These are phyloP conservation scores for Gymnarchus niloticus DNA, from an alignment of 2,113 vertebrate species.

Conservation along the genomic window DNA sequence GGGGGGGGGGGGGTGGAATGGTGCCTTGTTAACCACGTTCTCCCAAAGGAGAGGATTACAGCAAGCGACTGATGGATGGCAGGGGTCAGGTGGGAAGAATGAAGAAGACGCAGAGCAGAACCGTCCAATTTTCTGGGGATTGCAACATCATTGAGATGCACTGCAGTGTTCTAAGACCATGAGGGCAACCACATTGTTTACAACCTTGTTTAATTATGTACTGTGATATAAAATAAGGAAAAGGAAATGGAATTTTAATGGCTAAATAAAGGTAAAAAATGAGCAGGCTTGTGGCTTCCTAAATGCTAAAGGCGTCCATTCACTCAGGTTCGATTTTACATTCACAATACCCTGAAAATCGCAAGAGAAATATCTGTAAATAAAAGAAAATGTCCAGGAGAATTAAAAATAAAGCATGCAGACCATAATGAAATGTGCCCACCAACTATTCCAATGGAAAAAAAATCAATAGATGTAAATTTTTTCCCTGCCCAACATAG, in stretches of 20 bases:
- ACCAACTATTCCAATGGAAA: neutral
- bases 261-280: neutral
- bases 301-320: neutral
- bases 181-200: neutral
- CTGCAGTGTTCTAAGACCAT: neutral
- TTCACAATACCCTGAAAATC: neutral
- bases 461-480: constrained; percentile 15
- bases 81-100: neutral
- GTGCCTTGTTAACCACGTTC: neutral
- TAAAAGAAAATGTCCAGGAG: neutral
- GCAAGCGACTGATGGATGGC: neutral
- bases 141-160: neutral
- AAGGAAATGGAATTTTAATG: neutral
- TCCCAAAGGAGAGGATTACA: neutral
- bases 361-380: neutral
- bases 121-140: neutral
- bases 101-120: neutral
- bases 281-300: neutral
- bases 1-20: neutral
- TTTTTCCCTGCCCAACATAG: constrained; percentile 6
- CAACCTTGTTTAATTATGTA: neutral
- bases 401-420: neutral
- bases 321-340: neutral
- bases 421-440: neutral
- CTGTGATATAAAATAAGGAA: neutral